A percentile compares a stretch with the other conserved stretches of the same genome.
Conservation (phyloP, 2,797 vertebrate species). For the Etheostoma nigrum region DNA sequence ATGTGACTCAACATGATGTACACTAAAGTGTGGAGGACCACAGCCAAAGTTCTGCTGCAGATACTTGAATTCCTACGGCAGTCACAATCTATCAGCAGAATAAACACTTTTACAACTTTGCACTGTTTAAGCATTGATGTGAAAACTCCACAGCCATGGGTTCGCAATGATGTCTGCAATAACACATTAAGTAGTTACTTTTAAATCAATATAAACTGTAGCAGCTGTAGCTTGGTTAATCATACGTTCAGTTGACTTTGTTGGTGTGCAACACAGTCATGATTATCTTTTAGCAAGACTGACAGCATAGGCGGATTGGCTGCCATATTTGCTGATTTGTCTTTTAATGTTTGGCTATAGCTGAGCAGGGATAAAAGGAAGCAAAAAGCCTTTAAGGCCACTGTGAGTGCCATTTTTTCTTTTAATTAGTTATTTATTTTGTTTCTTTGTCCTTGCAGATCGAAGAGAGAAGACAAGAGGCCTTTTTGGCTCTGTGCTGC, state of each 20-base stretch:
- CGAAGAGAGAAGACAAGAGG: slow-evolving; percentile 25
- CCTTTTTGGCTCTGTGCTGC: slow-evolving; percentile 42
- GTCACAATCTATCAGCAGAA: neutral
- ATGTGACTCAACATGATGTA: neutral
- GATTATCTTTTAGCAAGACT: neutral
- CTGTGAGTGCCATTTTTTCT: no score
- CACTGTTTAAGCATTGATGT: neutral
- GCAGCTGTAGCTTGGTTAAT: neutral
- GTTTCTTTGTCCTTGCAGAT: slow-evolving; percentile 34
- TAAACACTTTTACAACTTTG: neutral
- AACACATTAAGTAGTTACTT: neutral
- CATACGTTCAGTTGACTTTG: neutral
- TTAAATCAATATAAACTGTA: neutral
- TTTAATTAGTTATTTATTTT: slow-evolving; percentile 27
- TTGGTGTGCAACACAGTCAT: no score
- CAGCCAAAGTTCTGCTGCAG: neutral
- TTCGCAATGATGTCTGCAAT: neutral
- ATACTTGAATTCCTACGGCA: neutral
- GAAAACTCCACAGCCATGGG: neutral
- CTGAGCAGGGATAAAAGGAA: neutral
- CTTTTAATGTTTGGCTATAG: neutral
- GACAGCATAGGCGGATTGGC: neutral
- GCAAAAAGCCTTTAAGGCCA: slow-evolving; percentile 5
- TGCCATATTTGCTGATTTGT: neutral
- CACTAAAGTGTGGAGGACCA: neutral